phyloP scores from a whole-genome alignment of 1,140 invertebrate species.

The Euura lappo region DNA sequence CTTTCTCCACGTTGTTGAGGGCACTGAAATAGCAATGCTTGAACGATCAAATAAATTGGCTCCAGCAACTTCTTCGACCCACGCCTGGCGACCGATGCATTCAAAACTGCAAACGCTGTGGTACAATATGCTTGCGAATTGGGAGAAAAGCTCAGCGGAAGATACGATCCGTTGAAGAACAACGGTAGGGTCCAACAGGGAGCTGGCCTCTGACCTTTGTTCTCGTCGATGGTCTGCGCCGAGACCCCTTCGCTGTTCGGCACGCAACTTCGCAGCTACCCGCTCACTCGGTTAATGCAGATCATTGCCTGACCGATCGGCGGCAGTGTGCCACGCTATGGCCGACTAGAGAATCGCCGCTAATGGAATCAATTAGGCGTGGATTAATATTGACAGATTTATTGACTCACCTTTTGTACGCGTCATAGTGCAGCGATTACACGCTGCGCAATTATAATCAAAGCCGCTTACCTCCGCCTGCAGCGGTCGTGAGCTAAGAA shows the following conservation, averaged over 20 bases:
- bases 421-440: conserved; percentile 35
- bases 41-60: too few species aligned
- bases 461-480: conserved; percentile 22
- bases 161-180: background rate
- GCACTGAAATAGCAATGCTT: too few species aligned
- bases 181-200: conserved; percentile 14
- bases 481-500: too few species aligned
- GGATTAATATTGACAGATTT: conserved; percentile 52
- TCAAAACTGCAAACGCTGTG: too few species aligned
- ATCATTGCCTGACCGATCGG: conserved; percentile 10
- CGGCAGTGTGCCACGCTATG: conserved; percentile 10
- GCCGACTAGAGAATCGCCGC: conserved; percentile 25
- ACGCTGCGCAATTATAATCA: conserved; percentile 39
- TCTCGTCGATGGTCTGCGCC: conserved; percentile 3
- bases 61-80: too few species aligned
- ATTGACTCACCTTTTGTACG: conserved; percentile 47
- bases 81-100: too few species aligned
- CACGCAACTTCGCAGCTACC: background rate
- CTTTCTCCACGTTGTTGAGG: too few species aligned
- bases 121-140: too few species aligned
- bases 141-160: background rate
- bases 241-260: background rate
- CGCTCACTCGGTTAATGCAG: background rate
- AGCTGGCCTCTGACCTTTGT: conserved; percentile 12
- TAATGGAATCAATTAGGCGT: conserved; percentile 50